Percentiles rank a stretch among this genome's conserved stretches.
Evolutionary conservation across 2,113 vertebrate species (phyloP).

Genomic region (Dipodomys spectabilis): DNA sequence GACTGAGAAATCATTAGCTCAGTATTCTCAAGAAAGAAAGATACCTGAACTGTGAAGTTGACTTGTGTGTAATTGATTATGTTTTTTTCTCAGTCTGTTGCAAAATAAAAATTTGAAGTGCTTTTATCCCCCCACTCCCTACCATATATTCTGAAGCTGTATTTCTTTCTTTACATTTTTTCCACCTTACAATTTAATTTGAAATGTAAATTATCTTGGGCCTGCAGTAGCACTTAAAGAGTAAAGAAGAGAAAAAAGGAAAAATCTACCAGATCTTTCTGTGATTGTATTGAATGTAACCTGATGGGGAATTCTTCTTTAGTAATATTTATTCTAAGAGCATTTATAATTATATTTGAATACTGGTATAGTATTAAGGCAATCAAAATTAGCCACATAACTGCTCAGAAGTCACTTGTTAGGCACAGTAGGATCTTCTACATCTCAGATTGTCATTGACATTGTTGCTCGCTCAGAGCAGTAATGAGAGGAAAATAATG

Average conservation of each 20-base stretch:
- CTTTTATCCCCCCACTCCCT: neutral
- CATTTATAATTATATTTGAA: slow-evolving; percentile 55
- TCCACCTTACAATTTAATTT: slow-evolving; percentile 47
- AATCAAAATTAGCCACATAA: slow-evolving; percentile 4
- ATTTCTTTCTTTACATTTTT: slow-evolving; percentile 39
- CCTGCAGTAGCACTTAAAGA: slow-evolving; percentile 23
- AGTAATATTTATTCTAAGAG: slow-evolving; percentile 20
- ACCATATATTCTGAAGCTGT: neutral
- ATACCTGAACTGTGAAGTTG: neutral
- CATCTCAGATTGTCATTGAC: neutral
- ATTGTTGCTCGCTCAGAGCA: neutral
- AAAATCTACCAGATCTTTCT: slow-evolving; percentile 35
- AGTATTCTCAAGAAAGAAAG: slow-evolving; percentile 37
- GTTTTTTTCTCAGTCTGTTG: slow-evolving; percentile 43
- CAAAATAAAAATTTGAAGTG: slow-evolving; percentile 46
- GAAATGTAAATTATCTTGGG: slow-evolving; percentile 64
- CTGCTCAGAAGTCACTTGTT: slow-evolving; percentile 4
- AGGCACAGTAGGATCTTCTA: slow-evolving; percentile 34
- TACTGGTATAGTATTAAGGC: slow-evolving; percentile 26
- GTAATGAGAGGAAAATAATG: neutral
- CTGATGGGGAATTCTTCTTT: slow-evolving; percentile 35
- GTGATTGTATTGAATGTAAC: slow-evolving; percentile 29
- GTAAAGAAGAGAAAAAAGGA: slow-evolving; percentile 12
- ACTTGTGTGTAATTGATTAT: slow-evolving; percentile 45
- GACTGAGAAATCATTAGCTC: slow-evolving; percentile 10